Base-by-base conservation (phyloP, 2,888 invertebrate genomes). In the Falcaria lacertinaria region DNA sequence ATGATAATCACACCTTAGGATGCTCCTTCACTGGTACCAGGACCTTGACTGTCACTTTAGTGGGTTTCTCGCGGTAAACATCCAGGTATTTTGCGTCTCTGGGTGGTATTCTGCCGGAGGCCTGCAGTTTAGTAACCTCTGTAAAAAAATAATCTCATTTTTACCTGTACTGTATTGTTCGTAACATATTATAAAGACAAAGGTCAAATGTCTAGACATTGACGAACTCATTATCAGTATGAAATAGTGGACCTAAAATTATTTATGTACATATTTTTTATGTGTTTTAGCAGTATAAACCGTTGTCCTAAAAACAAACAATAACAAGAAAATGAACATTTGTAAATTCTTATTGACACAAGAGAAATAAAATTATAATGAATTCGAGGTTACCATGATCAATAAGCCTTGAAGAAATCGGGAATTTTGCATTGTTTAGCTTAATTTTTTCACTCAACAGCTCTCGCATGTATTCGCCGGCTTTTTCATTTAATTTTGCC, bases 41-140 rank as follows among this genome's bases (percentile, higher is more conserved):
- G 13, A 94, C 94, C 78, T 94, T 93, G n/a, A 93, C 93, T 8
- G 91, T 89, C 22, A 94, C 92, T 64, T 93, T 92, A 54, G 93
- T 91, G 13, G 93, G 93, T 67, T 93, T 93, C 62, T 95, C 96
- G 51, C 93, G 90, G 79, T 93, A 94, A 33, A 95, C 94, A 77
- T 95, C 95, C 15, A 94, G 90, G 75, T 94, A 95, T 80, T 94
- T 92, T 36, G 80, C 88, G 60, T 94, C 94, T 48, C 91, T 91
- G 4, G 90, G 80, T 4, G 94, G 93, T 28, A 91, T 82, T 51
- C 94, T 91, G 0, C 94, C 94, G 7, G 91, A 88, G 1, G 91
- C 80, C 74, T 95, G 94, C 8, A 94, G 93, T 79, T 93, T 93
- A 60, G 92, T 85, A 39, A 95, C 93, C 87, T 95, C 95, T 95